phyloP scores from a whole-genome alignment of 2,888 invertebrate species.

The Xylophagus ater region DNA sequence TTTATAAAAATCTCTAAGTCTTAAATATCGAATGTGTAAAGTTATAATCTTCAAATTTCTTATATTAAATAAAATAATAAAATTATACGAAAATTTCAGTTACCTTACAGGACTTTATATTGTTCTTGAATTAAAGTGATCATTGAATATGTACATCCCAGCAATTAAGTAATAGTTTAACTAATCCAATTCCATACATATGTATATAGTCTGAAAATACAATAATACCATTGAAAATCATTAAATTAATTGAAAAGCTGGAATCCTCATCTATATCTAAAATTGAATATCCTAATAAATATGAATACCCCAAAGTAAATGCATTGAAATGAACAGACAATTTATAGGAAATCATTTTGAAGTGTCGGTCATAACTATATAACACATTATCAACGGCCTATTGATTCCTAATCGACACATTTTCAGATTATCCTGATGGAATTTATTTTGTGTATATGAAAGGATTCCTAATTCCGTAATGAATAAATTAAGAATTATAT shows the following conservation, averaged over 20 bases:
- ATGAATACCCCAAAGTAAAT: not conserved
- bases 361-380: constrained; percentile 5
- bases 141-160: constrained; percentile 13
- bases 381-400: constrained; percentile 12
- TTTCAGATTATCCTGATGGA: too few relatives aligned
- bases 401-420: constrained; percentile 14
- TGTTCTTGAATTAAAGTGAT: constrained; percentile 12
- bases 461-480: too few relatives aligned
- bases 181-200: too few relatives aligned
- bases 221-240: constrained; percentile 9
- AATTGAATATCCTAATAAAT: constrained; percentile 4
- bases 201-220: too few relatives aligned
- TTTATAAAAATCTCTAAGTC: too few relatives aligned
- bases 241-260: constrained; percentile 12
- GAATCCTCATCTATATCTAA: constrained; percentile 1
- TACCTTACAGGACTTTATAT: constrained; percentile 6
- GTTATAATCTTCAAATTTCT: too few relatives aligned
- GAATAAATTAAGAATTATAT: too few relatives aligned
- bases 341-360: not conserved
- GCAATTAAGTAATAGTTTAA: too few relatives aligned
- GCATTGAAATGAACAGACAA: not conserved
- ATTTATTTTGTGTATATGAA: too few relatives aligned
- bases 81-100: too few relatives aligned
- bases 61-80: too few relatives aligned
- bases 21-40: too few relatives aligned